Percentiles rank a stretch among this genome's conserved stretches.
These are phyloP conservation scores for Volucella inflata DNA, from an alignment of 2,888 invertebrate species.

Conservation along the genomic window DNA sequence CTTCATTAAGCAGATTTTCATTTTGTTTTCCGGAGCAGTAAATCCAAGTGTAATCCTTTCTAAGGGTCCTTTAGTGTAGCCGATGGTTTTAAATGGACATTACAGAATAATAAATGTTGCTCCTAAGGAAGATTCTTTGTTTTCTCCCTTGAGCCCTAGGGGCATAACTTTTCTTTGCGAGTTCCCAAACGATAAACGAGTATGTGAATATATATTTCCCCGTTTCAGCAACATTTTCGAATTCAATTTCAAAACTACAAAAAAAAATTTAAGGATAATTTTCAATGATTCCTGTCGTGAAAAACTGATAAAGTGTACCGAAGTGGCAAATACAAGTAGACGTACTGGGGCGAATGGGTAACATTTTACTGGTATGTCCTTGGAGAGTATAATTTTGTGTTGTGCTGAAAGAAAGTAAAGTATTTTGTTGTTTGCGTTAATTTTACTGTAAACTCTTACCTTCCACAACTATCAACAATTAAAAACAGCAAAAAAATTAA, in stretches of 20 bases:
- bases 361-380: no score
- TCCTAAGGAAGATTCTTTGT: slow-evolving; percentile 10
- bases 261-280: not conserved
- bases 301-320: not conserved
- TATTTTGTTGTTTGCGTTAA: no score
- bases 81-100: slow-evolving; percentile 48
- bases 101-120: slow-evolving; percentile 47
- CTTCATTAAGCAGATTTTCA: slow-evolving; percentile 68
- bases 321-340: no score
- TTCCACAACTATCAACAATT: no score
- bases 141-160: not conserved
- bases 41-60: slow-evolving; percentile 67
- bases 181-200: slow-evolving; percentile 10
- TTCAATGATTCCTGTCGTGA: not conserved
- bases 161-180: slow-evolving; percentile 20
- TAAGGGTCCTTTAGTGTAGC: slow-evolving; percentile 35
- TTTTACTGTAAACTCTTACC: no score
- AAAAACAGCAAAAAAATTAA: no score
- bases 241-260: slow-evolving; percentile 7
- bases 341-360: no score
- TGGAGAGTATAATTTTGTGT: no score
- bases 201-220: slow-evolving; percentile 3
- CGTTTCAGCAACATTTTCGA: slow-evolving; percentile 1
- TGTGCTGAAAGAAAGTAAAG: no score
- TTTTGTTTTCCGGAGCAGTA: slow-evolving; percentile 48